phyloP scores from a whole-genome alignment of 2,113 vertebrate genomes.

The Mus pahari region DNA sequence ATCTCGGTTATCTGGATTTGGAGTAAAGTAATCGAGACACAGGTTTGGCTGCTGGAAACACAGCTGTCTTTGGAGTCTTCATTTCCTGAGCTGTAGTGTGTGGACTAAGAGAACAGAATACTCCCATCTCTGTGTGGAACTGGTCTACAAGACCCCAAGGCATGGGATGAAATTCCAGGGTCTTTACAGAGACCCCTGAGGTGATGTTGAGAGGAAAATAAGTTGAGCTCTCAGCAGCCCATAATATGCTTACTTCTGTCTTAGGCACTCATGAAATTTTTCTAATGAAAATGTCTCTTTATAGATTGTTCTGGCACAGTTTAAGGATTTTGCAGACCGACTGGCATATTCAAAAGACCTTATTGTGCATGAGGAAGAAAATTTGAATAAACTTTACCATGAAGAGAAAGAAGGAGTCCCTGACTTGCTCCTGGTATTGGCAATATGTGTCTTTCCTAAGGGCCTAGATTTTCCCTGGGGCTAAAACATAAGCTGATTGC shows the following conservation, averaged over 20 bases:
- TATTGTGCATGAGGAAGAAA: constrained; percentile 86
- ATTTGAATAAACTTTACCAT: constrained; percentile 81
- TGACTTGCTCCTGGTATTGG: constrained; percentile 81
- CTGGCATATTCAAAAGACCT: constrained; percentile 88
- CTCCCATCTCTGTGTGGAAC: not conserved
- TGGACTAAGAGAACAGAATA: not conserved
- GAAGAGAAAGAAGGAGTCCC: constrained; percentile 78
- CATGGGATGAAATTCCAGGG: not conserved
- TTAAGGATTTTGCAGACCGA: constrained; percentile 87
- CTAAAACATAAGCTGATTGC: not conserved
- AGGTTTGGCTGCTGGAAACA: not conserved
- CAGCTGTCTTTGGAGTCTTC: not conserved
- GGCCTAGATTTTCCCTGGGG: not conserved
- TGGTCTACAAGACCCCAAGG: not conserved
- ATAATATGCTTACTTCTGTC: not conserved
- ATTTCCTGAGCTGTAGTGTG: not conserved
- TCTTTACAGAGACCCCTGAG: not conserved
- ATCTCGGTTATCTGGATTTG: constrained; percentile 22
- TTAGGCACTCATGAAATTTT: not conserved
- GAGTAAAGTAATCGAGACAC: not conserved
- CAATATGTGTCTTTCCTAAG: constrained; percentile 39
- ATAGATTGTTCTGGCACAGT: constrained; percentile 85
- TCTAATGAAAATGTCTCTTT: constrained; percentile 65
- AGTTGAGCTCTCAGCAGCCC: not conserved
- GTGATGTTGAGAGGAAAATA: not conserved